Conservation (phyloP, 2,888 invertebrate genomes). For the Pocota personata region DNA sequence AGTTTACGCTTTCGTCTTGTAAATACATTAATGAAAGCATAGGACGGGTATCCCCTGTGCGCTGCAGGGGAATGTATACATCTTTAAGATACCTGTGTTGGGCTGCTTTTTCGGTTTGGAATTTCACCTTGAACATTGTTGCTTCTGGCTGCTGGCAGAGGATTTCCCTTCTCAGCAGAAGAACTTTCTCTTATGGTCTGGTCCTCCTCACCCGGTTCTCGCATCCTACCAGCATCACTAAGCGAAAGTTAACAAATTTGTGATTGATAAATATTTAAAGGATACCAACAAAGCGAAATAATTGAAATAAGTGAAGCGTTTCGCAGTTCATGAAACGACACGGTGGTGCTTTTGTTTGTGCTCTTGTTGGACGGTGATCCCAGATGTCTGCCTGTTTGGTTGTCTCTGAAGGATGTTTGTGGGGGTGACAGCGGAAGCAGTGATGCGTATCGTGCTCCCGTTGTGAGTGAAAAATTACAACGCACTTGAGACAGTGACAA, state of each 20-base stretch:
- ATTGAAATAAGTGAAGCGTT: conserved; percentile 83
- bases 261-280: conserved; percentile 83
- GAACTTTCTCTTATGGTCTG: conserved; percentile 29
- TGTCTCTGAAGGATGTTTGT: neutral
- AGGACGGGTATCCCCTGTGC: conserved; percentile 43
- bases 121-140: conserved; percentile 66
- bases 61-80: conserved; percentile 35
- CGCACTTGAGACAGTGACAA: conserved; percentile 56
- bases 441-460: conserved; percentile 46
- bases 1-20: conserved; percentile 66
- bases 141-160: conserved; percentile 46
- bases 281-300: conserved; percentile 82
- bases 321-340: conserved; percentile 72
- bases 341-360: conserved; percentile 70
- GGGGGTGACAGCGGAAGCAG: neutral
- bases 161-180: conserved; percentile 2
- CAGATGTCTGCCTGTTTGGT: conserved; percentile 13
- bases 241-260: conserved; percentile 81
- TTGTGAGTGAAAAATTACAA: conserved; percentile 57
- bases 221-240: conserved; percentile 26
- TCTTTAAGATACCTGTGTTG: conserved; percentile 53
- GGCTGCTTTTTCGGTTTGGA: conserved; percentile 23
- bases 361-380: conserved; percentile 7
- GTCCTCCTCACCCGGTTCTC: neutral
- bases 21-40: conserved; percentile 58